These are phyloP conservation scores for Drosophila sp. DNA, from an alignment of 1,140 invertebrate species.

Conservation along the genomic window DNA sequence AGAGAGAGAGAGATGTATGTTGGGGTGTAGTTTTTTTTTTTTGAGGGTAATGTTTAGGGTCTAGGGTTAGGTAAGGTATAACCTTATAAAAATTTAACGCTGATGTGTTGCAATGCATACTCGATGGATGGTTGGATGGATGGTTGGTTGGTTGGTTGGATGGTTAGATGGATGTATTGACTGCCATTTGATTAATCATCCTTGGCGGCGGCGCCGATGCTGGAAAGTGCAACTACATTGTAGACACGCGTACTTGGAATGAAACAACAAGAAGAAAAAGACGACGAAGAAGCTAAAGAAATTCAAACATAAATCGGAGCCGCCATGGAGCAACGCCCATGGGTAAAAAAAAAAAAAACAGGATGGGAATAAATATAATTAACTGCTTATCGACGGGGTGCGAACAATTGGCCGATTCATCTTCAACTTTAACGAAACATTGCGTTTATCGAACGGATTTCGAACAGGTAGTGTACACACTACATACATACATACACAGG, in stretches of 20 bases:
- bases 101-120: slow-evolving; percentile 65
- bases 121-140: slow-evolving; percentile 18
- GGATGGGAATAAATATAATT: slow-evolving; percentile 78
- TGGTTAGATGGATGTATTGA: slow-evolving; percentile 52
- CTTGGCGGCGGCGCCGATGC: slow-evolving; percentile 60
- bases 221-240: slow-evolving; percentile 66
- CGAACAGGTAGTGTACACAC: background rate
- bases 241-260: slow-evolving; percentile 76
- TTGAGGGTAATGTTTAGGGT: background rate
- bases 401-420: slow-evolving; percentile 73
- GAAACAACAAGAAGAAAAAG: slow-evolving; percentile 25
- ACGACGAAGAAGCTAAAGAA: background rate
- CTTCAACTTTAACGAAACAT: slow-evolving; percentile 58
- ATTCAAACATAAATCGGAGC: slow-evolving; percentile 51
- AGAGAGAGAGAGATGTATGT: background rate
- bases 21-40: background rate
- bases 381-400: slow-evolving; percentile 79
- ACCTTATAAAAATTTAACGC: slow-evolving; percentile 30
- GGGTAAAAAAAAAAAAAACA: slow-evolving; percentile 29
- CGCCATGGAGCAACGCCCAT: slow-evolving; percentile 53
- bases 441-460: slow-evolving; percentile 52
- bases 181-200: slow-evolving; percentile 77
- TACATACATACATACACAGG: background rate
- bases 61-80: background rate
- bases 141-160: slow-evolving; percentile 24